Evolutionary conservation across 2,888 invertebrate species (phyloP), one percentile per base, ranked within the genome.

Genomic region (Oligia strigilis): DNA sequence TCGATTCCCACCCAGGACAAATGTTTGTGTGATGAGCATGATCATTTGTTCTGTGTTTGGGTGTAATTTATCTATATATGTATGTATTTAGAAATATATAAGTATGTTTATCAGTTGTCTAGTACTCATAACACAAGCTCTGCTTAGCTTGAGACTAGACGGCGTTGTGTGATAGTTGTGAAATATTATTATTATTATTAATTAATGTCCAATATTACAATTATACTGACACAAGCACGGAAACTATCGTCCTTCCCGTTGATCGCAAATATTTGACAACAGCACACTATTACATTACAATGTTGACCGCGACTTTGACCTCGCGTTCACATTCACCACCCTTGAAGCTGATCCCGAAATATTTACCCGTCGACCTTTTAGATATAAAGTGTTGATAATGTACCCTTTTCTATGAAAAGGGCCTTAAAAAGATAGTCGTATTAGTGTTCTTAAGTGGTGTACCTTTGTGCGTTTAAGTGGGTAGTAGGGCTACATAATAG

Each of bases 271-370:
- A 77, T 88, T 72, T 74, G 86, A 23, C 40, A 64, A 52, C 58
- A 72, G 74, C 62, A 72, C 69, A 77, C 58, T 74, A 76, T 79
- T 58, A 84, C 72, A 69, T 86, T 60, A 78, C 62, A 60, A 19
- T 75, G 72, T 73, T 49, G 76, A 77, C 66, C 72, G 23, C 66
- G 62, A 78, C 66, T 65, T 58, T 73, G 77, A 77, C 78, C 86
- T 78, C 70, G 40, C 43, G 36, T 19, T 55, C 43, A 72, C 52
- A 72, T 66, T 72, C 62, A 76, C 71, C 66, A 66, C 29, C 65
- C 75, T 69, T 78, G 73, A 52, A 72, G 77, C 52, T 80, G 87
- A 79, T 69, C 85, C 85, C 78, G 74, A 86, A 85, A 87, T 85
- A 86, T 82, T 86, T 82, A 64, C 78, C 72, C 49, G 14, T 29